Percentiles rank a stretch among this genome's conserved stretches.
These are phyloP conservation scores for Cercopithecus mona DNA, from an alignment of 2,113 vertebrate genomes.

Conservation along the genomic window DNA sequence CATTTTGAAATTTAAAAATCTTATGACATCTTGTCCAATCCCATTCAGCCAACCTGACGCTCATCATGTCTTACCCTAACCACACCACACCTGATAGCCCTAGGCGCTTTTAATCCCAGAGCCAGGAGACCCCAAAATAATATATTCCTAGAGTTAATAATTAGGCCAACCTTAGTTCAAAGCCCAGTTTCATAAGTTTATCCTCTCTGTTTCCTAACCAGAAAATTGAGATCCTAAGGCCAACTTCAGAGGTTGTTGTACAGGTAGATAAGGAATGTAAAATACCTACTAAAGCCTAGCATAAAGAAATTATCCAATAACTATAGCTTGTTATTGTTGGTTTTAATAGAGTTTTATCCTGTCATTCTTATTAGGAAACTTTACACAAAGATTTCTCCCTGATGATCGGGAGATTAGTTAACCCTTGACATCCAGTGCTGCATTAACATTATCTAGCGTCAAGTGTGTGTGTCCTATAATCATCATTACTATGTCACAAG, in stretches of 20 bases:
- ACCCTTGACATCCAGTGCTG: background rate
- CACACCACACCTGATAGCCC: background rate
- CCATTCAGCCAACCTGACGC: background rate
- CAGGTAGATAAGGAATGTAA: background rate
- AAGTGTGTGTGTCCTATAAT: background rate
- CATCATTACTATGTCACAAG: background rate
- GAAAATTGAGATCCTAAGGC: background rate
- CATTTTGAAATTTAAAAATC: background rate
- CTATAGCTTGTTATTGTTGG: background rate
- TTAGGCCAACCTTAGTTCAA: background rate
- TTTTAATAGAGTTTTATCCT: background rate
- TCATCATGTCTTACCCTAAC: background rate
- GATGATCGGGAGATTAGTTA: background rate
- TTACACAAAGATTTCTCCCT: background rate
- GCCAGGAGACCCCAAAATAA: background rate
- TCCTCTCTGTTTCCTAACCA: background rate
- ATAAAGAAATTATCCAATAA: constrained; percentile 28
- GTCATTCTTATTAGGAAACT: background rate
- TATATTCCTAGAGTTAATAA: background rate
- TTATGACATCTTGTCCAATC: background rate
- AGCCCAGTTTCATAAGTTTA: constrained; percentile 10
- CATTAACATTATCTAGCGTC: background rate
- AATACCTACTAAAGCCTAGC: background rate
- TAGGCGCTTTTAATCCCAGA: background rate
- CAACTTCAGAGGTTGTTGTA: background rate